Percentiles rank a stretch among this genome's conserved stretches.
These are phyloP conservation scores for Chiloscyllium plagiosum DNA, from an alignment of 2,113 vertebrate genomes.

Conservation along the genomic window DNA sequence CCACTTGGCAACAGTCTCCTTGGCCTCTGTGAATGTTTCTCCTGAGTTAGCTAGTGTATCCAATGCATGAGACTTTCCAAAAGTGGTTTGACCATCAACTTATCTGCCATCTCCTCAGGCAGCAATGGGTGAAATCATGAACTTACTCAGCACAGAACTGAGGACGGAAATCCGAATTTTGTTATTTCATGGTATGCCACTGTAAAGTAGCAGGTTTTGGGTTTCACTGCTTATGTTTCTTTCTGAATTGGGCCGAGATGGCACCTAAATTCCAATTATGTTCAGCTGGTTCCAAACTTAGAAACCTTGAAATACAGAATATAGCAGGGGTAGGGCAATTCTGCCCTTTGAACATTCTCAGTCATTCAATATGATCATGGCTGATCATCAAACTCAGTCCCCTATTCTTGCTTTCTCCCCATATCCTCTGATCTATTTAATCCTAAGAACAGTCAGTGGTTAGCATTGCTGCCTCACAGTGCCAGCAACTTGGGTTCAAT, in stretches of 20 bases:
- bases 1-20: neutral
- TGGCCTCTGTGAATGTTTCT: neutral
- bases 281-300: neutral
- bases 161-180: neutral
- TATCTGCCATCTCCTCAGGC: neutral
- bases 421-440: too few species aligned
- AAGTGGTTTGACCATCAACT: neutral
- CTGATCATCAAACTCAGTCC: too few species aligned
- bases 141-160: neutral
- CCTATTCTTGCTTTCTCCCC: too few species aligned
- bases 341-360: too few species aligned
- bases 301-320: too few species aligned
- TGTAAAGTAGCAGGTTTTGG: neutral
- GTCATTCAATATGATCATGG: too few species aligned
- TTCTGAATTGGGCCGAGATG: neutral
- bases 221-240: neutral
- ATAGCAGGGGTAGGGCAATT: too few species aligned
- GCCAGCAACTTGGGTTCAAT: too few species aligned
- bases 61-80: neutral
- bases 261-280: neutral
- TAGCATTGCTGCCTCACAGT: too few species aligned
- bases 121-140: neutral
- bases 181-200: neutral
- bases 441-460: too few species aligned
- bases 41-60: neutral